Evolutionary conservation across 2,888 invertebrate genomes (phyloP).

Genomic region (Notocelia uddmanniana): DNA sequence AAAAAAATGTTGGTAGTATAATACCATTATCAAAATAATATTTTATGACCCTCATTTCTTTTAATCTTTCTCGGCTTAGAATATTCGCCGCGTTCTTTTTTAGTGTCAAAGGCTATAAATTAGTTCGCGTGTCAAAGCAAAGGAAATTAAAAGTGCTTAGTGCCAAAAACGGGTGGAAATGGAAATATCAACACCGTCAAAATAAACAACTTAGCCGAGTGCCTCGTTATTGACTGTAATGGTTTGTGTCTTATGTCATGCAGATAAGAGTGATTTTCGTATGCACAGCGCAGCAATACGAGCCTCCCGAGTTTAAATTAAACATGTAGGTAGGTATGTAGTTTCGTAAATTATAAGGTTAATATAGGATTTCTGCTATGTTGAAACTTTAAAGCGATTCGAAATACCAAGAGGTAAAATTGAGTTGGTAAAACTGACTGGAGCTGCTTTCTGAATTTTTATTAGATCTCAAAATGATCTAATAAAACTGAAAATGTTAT

Average conservation of each 20-base stretch:
- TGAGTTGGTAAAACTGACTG: neutral
- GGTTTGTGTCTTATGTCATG: neutral
- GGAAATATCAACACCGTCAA: slow-evolving; percentile 26
- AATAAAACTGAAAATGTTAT: too few relatives aligned
- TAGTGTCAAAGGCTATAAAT: slow-evolving; percentile 23
- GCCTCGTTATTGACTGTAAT: neutral
- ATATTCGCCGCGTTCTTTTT: neutral
- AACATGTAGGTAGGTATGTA: neutral
- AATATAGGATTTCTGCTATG: neutral
- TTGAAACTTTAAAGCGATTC: neutral
- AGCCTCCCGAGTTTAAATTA: neutral
- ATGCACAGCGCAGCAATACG: neutral
- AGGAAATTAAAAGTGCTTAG: slow-evolving; percentile 42
- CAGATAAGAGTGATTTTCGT: neutral
- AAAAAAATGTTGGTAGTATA: too few relatives aligned
- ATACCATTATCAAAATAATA: neutral
- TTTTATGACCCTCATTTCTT: neutral
- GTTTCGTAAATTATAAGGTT: neutral
- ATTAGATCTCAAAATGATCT: too few relatives aligned
- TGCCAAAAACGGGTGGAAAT: slow-evolving; percentile 37
- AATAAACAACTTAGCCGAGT: neutral
- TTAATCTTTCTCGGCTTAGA: neutral
- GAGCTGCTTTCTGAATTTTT: neutral
- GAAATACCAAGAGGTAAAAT: neutral
- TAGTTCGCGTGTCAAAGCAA: slow-evolving; percentile 24